A percentile compares a stretch with the other conserved stretches of the same genome.
Conservation (phyloP, 2,113 vertebrate species). For the Neofelis nebulosa region DNA sequence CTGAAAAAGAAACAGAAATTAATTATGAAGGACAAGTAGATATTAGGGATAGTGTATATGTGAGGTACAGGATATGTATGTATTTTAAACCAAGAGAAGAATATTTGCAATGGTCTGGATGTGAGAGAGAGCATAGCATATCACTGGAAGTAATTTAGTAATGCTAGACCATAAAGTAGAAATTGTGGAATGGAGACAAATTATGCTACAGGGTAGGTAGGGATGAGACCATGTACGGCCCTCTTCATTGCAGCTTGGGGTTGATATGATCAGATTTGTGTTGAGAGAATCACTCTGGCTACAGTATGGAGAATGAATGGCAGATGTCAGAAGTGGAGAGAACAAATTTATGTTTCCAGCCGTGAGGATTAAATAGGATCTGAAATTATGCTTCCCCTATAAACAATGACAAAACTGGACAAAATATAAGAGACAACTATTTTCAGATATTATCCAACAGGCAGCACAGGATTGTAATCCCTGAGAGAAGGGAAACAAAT, state of each 20-base stretch:
- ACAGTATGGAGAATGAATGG: not conserved
- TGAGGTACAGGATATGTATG: not conserved
- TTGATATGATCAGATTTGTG: not conserved
- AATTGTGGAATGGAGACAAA: not conserved
- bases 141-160: not conserved
- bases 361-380: not conserved
- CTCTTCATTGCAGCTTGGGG: not conserved
- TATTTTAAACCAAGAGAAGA: not conserved
- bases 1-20: not conserved
- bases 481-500: not conserved
- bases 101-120: not conserved
- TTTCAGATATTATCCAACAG: not conserved
- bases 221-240: not conserved
- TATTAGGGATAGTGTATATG: not conserved
- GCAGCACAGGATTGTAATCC: not conserved
- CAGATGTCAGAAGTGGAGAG: not conserved
- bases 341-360: not conserved
- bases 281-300: not conserved
- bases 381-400: not conserved
- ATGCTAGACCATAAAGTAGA: not conserved
- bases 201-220: not conserved
- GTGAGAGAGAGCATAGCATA: not conserved
- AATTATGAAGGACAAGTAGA: not conserved
- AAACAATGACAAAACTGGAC: not conserved
- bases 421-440: constrained; percentile 15